phyloP scores from a whole-genome alignment of 1,140 invertebrate genomes.

The Apis cerana region DNA sequence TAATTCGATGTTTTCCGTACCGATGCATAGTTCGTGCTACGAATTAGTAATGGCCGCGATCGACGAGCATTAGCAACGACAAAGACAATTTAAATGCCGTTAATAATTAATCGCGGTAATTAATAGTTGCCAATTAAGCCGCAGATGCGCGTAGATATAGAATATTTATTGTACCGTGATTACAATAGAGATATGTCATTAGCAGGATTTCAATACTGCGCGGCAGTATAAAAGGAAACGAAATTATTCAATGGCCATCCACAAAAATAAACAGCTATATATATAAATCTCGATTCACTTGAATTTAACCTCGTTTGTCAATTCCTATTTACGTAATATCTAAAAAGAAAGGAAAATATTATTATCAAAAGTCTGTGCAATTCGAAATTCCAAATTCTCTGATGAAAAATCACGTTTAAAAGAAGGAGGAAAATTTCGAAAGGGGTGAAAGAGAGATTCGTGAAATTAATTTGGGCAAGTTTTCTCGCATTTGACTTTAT shows the following conservation, averaged over 20 bases:
- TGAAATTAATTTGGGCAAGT: slow-evolving; percentile 30
- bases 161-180: slow-evolving; percentile 16
- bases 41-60: neutral
- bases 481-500: slow-evolving; percentile 55
- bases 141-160: neutral
- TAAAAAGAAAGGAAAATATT: neutral
- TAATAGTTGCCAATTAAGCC: neutral
- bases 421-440: neutral
- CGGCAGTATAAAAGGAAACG: neutral
- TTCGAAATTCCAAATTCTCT: slow-evolving; percentile 5
- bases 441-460: slow-evolving; percentile 14
- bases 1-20: no score
- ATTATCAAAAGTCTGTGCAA: neutral
- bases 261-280: neutral
- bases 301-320: neutral
- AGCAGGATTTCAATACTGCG: neutral
- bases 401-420: slow-evolving; percentile 26
- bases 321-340: neutral
- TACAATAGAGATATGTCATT: neutral
- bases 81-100: neutral
- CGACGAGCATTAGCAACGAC: neutral
- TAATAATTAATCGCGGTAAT: slow-evolving; percentile 8
- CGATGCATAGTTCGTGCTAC: no score
- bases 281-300: neutral
- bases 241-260: slow-evolving; percentile 36